Percentiles rank a stretch among this genome's conserved stretches.
Conservation (phyloP, 92 coral and sea anemone species). For the Umimayanthus chanpuru region DNA sequence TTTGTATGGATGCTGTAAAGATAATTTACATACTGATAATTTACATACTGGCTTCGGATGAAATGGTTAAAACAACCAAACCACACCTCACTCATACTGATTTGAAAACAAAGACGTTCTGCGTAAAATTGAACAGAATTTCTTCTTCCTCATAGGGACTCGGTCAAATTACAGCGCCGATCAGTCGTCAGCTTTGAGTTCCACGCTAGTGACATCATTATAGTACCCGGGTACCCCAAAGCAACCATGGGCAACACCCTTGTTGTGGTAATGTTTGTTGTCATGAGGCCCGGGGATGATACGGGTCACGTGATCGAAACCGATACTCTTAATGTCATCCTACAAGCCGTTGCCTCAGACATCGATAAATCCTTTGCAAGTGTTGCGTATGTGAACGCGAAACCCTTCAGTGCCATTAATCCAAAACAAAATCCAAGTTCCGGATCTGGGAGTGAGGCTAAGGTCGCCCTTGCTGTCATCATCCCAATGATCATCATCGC, state of each 20-base stretch:
- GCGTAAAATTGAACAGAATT: too few relatives aligned
- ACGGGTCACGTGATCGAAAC: neutral
- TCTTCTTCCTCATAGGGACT: neutral
- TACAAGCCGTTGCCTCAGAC: neutral
- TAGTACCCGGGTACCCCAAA: constrained; percentile 1
- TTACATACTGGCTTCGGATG: too few relatives aligned
- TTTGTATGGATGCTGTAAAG: too few relatives aligned
- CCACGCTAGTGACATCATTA: constrained; percentile 4
- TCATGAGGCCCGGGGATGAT: neutral
- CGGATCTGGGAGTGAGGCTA: neutral
- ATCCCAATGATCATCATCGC: neutral
- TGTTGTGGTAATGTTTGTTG: constrained; percentile 7
- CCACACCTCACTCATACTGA: neutral
- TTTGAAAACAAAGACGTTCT: neutral
- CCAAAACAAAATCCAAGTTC: neutral
- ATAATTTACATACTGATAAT: too few relatives aligned
- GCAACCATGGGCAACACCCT: neutral
- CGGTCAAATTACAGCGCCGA: neutral
- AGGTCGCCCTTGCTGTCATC: constrained; percentile 9
- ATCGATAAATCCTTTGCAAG: neutral
- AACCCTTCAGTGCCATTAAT: neutral
- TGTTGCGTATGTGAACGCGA: neutral
- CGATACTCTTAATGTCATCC: neutral
- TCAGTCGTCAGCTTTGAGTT: neutral
- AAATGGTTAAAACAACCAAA: too few relatives aligned